Conservation (phyloP, 1,140 invertebrate genomes). For the Papilio polytes region DNA sequence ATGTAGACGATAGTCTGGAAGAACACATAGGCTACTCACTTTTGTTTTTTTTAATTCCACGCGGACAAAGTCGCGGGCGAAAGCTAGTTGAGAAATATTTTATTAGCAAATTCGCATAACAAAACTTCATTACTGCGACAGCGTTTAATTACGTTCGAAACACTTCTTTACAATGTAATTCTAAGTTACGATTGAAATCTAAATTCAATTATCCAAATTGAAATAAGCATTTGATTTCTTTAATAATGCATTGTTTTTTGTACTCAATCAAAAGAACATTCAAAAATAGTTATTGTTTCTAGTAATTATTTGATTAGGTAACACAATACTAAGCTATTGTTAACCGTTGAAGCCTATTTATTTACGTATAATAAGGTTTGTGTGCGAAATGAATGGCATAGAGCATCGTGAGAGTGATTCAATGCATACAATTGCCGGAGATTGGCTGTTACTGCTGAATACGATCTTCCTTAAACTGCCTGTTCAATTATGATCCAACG, state of each 20-base stretch:
- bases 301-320: not conserved
- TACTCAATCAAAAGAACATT: too few species aligned
- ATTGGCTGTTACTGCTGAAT: constrained; percentile 57
- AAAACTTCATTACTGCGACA: not conserved
- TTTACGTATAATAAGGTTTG: not conserved
- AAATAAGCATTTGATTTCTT: not conserved
- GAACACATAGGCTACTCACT: too few species aligned
- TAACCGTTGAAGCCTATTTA: not conserved
- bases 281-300: too few species aligned
- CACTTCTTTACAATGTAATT: not conserved
- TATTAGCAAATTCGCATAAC: not conserved
- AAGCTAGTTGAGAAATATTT: not conserved
- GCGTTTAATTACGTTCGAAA: not conserved
- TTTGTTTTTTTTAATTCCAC: too few species aligned
- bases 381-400: constrained; percentile 35
- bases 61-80: too few species aligned
- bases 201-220: not conserved
- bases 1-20: too few species aligned
- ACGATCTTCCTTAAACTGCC: constrained; percentile 49
- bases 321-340: not conserved
- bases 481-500: constrained; percentile 29
- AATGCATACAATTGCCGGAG: constrained; percentile 56
- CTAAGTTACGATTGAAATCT: not conserved
- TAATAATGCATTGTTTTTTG: too few species aligned
- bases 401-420: constrained; percentile 32